Conservation (phyloP, 2,113 vertebrate species). For the Anguilla japonica region DNA sequence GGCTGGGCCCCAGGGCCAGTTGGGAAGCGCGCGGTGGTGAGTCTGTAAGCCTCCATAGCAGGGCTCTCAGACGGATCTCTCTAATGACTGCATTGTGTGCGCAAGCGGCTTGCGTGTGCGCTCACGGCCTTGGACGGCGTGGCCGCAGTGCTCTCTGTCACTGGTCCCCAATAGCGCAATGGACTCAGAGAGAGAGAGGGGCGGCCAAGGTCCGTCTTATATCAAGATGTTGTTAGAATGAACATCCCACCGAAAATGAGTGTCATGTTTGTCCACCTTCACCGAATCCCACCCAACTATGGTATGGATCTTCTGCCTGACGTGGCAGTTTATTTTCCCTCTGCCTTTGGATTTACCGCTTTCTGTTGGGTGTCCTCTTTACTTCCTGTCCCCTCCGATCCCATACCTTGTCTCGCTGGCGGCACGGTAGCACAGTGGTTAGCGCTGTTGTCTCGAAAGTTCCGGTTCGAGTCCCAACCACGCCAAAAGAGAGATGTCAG, state of each 20-base stretch:
- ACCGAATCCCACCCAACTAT: background rate
- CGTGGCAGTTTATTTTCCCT: too few species aligned
- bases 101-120: background rate
- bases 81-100: conserved; percentile 1
- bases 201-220: background rate
- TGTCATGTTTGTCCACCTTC: background rate
- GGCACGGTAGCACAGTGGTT: too few species aligned
- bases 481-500: too few species aligned
- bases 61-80: conserved; percentile 14
- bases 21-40: background rate
- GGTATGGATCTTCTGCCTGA: too few species aligned
- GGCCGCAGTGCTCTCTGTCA: background rate
- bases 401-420: background rate
- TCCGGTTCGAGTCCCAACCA: too few species aligned
- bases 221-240: background rate
- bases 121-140: background rate
- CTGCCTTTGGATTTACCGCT: background rate
- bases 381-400: background rate
- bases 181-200: background rate
- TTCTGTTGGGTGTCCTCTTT: background rate
- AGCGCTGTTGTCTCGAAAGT: too few species aligned
- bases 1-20: background rate
- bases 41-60: background rate
- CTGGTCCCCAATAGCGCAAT: background rate
- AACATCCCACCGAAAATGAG: background rate